These are phyloP conservation scores for Holothuria scabra DNA, from an alignment of 53 echinoderm and acorn worm species.

Conservation along the genomic window DNA sequence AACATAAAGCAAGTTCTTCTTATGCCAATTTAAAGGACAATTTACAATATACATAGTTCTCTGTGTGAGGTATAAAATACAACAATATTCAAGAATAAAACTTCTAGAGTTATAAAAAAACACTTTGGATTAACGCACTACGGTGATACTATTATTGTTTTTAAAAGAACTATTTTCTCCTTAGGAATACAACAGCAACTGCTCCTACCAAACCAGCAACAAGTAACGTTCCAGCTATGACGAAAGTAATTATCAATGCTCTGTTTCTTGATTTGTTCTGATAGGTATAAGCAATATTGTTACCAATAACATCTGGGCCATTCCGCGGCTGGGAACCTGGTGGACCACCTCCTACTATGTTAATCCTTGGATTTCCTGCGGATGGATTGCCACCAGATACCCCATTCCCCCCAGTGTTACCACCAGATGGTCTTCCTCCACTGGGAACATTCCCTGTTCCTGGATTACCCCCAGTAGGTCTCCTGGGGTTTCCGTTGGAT, in stretches of 20 bases:
- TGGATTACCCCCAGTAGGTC: neutral
- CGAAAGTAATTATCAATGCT: constrained; percentile 6
- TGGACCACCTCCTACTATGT: constrained; percentile 1
- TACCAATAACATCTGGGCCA: neutral
- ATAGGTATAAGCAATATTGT: constrained; percentile 22
- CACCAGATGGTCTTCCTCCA: neutral
- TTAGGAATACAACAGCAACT: neutral
- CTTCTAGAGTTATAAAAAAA: too few species aligned
- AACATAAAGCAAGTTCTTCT: too few species aligned
- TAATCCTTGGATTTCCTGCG: constrained; percentile 11
- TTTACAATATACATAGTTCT: too few species aligned
- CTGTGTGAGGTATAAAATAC: too few species aligned
- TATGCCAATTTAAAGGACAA: too few species aligned
- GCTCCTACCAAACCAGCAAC: neutral
- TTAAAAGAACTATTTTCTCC: neutral
- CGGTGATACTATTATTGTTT: too few species aligned
- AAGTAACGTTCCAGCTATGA: neutral
- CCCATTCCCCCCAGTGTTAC: neutral
- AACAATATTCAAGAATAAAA: too few species aligned
- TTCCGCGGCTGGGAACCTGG: neutral
- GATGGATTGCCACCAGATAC: neutral
- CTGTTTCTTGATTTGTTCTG: constrained; percentile 1
- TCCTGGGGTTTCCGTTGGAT: neutral
- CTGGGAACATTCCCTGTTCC: neutral
- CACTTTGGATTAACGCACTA: too few species aligned